These are phyloP conservation scores for Sabatieria punctata DNA, from an alignment of 2,888 invertebrate species.

Conservation along the genomic window DNA sequence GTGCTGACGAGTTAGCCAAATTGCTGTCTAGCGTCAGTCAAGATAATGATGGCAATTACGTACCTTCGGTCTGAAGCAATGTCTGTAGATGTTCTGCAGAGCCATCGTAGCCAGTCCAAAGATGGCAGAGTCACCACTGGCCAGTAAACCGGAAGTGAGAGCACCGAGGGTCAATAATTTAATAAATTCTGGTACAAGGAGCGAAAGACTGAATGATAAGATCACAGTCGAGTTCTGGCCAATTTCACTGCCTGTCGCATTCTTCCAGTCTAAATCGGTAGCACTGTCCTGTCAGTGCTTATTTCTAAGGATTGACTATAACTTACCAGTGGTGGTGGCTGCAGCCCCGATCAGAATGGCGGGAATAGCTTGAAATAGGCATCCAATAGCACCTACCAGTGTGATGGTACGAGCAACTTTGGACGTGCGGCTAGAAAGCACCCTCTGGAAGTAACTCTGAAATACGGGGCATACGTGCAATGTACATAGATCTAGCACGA, in stretches of 20 bases:
- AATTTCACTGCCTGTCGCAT: neutral
- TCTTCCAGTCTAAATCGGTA: slow-evolving; percentile 5
- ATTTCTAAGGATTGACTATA: neutral
- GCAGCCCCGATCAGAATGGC: slow-evolving; percentile 28
- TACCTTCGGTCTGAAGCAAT: slow-evolving; percentile 14
- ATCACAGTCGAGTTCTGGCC: slow-evolving; percentile 3
- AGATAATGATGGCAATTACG: too few relatives aligned
- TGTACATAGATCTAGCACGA: neutral
- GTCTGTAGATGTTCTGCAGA: slow-evolving; percentile 27
- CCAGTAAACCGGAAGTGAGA: slow-evolving; percentile 30
- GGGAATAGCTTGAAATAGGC: slow-evolving; percentile 26
- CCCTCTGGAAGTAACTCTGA: slow-evolving; percentile 31
- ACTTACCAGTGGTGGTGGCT: slow-evolving; percentile 22
- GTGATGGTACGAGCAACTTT: slow-evolving; percentile 24
- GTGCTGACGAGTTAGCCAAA: too few relatives aligned
- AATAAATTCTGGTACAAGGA: slow-evolving; percentile 24
- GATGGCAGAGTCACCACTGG: slow-evolving; percentile 28
- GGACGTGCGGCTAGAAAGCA: slow-evolving; percentile 23
- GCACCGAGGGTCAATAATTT: slow-evolving; percentile 20
- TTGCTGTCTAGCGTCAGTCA: too few relatives aligned
- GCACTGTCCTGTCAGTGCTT: neutral
- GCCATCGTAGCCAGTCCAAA: slow-evolving; percentile 29
- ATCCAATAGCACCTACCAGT: slow-evolving; percentile 20
- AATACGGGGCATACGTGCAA: neutral
- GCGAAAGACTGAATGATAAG: slow-evolving; percentile 9